Conservation (phyloP, 1,140 invertebrate genomes). For the Formica selysi region DNA sequence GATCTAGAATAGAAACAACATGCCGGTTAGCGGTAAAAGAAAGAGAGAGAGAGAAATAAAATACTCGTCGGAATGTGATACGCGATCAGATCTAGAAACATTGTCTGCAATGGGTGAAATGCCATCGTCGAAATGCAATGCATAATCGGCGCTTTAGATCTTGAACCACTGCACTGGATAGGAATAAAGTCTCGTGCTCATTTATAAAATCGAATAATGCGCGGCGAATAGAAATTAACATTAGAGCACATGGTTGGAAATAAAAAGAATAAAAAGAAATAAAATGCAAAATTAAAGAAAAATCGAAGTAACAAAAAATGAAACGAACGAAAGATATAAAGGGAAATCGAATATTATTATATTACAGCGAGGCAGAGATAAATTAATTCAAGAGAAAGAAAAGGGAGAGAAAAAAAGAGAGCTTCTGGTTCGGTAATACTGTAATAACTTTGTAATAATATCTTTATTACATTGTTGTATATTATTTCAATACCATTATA, state of each 20-base stretch:
- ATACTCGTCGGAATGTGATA: conserved; percentile 37
- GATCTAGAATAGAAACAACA: conserved; percentile 32
- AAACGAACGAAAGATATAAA: neutral
- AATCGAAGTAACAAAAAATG: neutral
- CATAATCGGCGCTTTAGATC: conserved; percentile 46
- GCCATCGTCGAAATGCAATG: conserved; percentile 45
- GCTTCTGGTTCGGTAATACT: neutral
- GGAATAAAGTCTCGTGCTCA: neutral
- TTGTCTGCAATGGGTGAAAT: conserved; percentile 19
- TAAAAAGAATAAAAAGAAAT: neutral
- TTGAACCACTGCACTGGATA: neutral
- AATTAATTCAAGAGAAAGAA: neutral
- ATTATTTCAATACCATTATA: conserved; percentile 20
- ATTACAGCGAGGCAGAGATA: neutral
- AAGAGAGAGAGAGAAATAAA: neutral
- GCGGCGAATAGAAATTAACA: neutral
- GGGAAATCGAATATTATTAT: conserved; percentile 27
- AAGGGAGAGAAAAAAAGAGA: no score
- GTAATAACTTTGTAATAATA: conserved; percentile 35
- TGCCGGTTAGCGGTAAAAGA: conserved; percentile 8
- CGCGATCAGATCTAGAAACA: conserved; percentile 47
- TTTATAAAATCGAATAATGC: neutral
- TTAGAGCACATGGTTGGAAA: neutral
- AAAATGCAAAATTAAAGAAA: neutral
- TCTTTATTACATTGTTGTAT: conserved; percentile 1